Conservation (phyloP, 1,140 invertebrate species). For the Tetragonula clypearis region DNA sequence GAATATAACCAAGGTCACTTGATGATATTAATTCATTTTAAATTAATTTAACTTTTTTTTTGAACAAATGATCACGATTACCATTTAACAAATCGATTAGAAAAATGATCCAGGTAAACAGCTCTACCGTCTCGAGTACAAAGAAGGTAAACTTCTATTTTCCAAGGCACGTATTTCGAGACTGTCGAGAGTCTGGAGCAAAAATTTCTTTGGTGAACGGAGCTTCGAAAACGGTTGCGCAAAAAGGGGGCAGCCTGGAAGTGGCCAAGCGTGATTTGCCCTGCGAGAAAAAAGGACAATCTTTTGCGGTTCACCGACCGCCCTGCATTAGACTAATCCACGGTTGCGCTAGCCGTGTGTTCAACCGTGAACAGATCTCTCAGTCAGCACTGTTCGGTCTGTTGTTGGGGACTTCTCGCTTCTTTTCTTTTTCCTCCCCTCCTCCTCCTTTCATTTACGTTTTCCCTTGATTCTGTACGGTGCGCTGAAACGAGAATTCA, state of each 20-base stretch:
- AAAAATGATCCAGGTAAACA: too few relatives aligned
- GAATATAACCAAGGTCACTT: too few relatives aligned
- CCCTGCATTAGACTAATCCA: conserved; percentile 54
- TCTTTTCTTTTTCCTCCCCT: neutral
- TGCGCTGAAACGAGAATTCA: neutral
- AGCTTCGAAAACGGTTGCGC: conserved; percentile 19
- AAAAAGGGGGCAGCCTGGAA: conserved; percentile 50
- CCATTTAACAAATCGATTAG: too few relatives aligned
- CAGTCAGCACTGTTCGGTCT: neutral
- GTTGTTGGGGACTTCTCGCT: neutral
- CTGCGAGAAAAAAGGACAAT: conserved; percentile 48
- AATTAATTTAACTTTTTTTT: too few relatives aligned
- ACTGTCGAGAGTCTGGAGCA: neutral
- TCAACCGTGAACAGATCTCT: conserved; percentile 17
- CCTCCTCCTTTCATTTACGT: neutral
- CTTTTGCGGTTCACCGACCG: conserved; percentile 56
- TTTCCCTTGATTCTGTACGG: neutral
- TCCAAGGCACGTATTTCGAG: neutral
- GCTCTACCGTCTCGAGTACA: too few relatives aligned
- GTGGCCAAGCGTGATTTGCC: conserved; percentile 51
- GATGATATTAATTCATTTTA: too few relatives aligned
- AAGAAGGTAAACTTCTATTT: neutral
- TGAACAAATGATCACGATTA: too few relatives aligned
- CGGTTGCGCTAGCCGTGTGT: conserved; percentile 9
- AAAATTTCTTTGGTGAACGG: conserved; percentile 29